phyloP scores from a whole-genome alignment of 2,888 invertebrate genomes.

The Hypolimnas misippus region DNA sequence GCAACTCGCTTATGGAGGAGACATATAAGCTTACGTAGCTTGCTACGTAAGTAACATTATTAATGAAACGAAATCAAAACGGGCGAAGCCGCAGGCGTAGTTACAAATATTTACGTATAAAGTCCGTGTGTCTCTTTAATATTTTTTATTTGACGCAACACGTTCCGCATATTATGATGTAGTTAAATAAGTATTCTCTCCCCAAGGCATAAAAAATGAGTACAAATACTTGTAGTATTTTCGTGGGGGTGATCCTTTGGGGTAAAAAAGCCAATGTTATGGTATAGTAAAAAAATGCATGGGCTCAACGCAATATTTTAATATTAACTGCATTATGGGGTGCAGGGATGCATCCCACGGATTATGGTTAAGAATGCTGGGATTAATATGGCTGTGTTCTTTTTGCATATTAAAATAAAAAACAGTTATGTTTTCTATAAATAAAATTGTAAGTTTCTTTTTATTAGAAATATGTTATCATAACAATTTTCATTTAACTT shows the following conservation, averaged over 20 bases:
- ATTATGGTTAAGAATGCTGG: constrained; percentile 52
- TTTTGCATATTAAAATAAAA: constrained; percentile 13
- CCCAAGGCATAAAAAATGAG: constrained; percentile 64
- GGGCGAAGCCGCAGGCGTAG: neutral
- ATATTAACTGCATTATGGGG: constrained; percentile 81
- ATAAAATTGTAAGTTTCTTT: constrained; percentile 26
- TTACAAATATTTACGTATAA: constrained; percentile 10
- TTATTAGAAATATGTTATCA: too few species aligned
- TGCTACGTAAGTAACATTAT: neutral
- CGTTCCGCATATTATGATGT: constrained; percentile 57
- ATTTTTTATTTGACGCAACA: constrained; percentile 47
- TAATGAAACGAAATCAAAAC: neutral
- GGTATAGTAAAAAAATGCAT: constrained; percentile 78
- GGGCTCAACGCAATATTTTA: constrained; percentile 81
- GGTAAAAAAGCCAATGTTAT: constrained; percentile 76
- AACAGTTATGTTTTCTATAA: constrained; percentile 20
- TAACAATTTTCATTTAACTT: too few species aligned
- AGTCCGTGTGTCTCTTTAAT: constrained; percentile 18
- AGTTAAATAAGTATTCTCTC: constrained; percentile 68
- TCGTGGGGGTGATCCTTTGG: constrained; percentile 68
- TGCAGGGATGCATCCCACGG: constrained; percentile 66
- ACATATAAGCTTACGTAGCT: neutral
- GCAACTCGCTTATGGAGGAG: too few species aligned
- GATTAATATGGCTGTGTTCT: constrained; percentile 55
- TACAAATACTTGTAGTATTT: constrained; percentile 81